Conservation (phyloP, 2,888 invertebrate species). For the Drosophila lacicola region DNA sequence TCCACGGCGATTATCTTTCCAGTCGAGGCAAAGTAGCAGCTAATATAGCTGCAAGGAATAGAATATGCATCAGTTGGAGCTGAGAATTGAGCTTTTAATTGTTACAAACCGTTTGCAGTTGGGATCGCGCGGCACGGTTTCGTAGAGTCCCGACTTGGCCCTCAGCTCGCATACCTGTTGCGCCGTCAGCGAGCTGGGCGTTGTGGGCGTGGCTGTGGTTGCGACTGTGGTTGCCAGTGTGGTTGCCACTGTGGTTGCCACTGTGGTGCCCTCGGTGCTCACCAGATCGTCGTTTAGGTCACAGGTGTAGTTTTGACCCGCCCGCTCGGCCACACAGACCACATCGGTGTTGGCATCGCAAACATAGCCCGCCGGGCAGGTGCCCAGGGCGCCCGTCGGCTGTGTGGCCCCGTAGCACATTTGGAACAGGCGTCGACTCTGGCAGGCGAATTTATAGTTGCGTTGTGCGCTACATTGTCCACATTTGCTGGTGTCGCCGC, state of each 20-base stretch:
- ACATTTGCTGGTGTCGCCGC: conserved; percentile 81
- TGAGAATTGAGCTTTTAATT: neutral
- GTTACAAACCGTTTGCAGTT: conserved; percentile 71
- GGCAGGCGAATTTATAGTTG: conserved; percentile 80
- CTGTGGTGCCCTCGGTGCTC: conserved; percentile 3
- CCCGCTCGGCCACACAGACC: conserved; percentile 65
- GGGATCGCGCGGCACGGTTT: conserved; percentile 70
- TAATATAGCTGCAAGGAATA: conserved; percentile 73
- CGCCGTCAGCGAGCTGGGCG: conserved; percentile 43
- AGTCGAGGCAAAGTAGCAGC: conserved; percentile 55
- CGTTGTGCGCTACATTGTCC: conserved; percentile 81
- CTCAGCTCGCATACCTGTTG: conserved; percentile 62
- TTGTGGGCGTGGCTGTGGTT: neutral
- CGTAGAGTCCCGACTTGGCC: conserved; percentile 69
- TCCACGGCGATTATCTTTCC: conserved; percentile 59
- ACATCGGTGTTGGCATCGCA: conserved; percentile 75
- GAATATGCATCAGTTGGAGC: neutral
- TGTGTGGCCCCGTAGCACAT: conserved; percentile 81
- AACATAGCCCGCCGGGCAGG: conserved; percentile 72
- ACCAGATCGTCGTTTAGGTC: conserved; percentile 64
- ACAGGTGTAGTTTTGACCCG: conserved; percentile 64
- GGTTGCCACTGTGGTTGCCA: neutral
- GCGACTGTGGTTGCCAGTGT: neutral
- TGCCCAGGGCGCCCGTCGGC: conserved; percentile 72
- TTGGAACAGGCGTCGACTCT: conserved; percentile 75